Percentiles rank a stretch among this genome's conserved stretches.
phyloP scores from a whole-genome alignment of 1,140 invertebrate species.

The Bombyx mandarina region DNA sequence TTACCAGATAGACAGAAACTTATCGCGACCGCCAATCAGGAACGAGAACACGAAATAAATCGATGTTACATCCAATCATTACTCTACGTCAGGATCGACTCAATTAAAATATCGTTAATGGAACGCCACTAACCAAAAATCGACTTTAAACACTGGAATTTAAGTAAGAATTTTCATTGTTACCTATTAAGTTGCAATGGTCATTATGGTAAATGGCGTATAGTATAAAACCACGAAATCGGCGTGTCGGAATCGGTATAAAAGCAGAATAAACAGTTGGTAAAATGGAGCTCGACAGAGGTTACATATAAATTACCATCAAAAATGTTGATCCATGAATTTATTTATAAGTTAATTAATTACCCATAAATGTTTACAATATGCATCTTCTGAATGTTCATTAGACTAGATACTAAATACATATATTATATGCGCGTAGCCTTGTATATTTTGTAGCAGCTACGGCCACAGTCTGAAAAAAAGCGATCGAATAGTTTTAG shows the following conservation, averaged over 20 bases:
- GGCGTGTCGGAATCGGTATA: slow-evolving; percentile 64
- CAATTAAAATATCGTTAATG: slow-evolving; percentile 72
- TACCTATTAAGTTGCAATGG: slow-evolving; percentile 49
- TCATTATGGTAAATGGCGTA: slow-evolving; percentile 67
- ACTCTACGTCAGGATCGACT: slow-evolving; percentile 67
- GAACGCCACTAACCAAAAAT: slow-evolving; percentile 36
- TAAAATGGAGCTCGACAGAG: slow-evolving; percentile 38
- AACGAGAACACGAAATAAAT: slow-evolving; percentile 70
- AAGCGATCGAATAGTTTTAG: too few species aligned
- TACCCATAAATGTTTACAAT: neutral
- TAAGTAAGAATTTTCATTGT: slow-evolving; percentile 31
- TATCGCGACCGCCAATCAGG: slow-evolving; percentile 68
- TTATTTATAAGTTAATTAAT: neutral
- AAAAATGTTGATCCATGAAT: neutral
- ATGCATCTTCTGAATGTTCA: too few species aligned
- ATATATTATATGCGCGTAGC: neutral
- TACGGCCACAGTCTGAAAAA: too few species aligned
- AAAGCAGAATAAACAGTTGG: slow-evolving; percentile 66
- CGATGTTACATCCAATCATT: slow-evolving; percentile 70
- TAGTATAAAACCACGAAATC: slow-evolving; percentile 69
- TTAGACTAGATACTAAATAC: too few species aligned
- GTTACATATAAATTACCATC: slow-evolving; percentile 4
- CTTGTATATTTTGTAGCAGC: neutral
- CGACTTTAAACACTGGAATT: slow-evolving; percentile 27
- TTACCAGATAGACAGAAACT: slow-evolving; percentile 65